Base-by-base conservation (phyloP, 2,888 invertebrate species). In the Lasioglossum oenotherae region DNA sequence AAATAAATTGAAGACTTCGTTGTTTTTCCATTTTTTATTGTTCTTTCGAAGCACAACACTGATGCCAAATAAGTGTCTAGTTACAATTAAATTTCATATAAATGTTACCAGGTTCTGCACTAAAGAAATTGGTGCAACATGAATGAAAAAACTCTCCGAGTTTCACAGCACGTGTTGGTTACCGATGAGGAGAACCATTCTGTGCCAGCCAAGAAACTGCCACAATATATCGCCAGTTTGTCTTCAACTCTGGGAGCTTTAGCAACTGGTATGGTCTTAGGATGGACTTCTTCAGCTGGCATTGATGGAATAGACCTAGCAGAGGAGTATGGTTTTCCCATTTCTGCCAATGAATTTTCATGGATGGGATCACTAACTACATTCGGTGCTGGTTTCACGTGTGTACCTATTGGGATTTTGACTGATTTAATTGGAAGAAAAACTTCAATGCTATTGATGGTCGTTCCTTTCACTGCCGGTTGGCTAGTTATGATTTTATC, bases 261-360 rank as follows among this genome's bases (percentile, higher is more conserved):
- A 81, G 97, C 98, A 0, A 96, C 97, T 76, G 98, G 98, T 91
- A 96, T 97, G 38, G 96, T 97, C 79, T 95, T 98, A 12, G 98
- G 97, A 64, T 98, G 98, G 98, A 97, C 98, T 2, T 97, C 97
- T 0, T 97, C 98, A 12, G 97, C 97, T 27, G 95, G 96, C n/a
- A 93, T 94, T 14, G 92, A 96, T 23, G 95, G 93, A 0, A 23
- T 78, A 0, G 3, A 87, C 0, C 74, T 95, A 12, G 46, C 84
- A 12, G 92, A 94, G 71, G 95, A 96, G 79, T 97, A 97, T 92
- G 94, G 95, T 41, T 96, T 98, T 89, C 2, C 90, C 0, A 95
- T 98, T 0, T 94, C 94, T 14, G 73, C 92, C 0, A 92, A 95
- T 0, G 95, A 97, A 78, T 96, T 96, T 74, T 97, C 97, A 74